Evolutionary conservation across 2,113 vertebrate species (phyloP), one percentile per base, ranked within the genome.

Genomic region (Fukomys damarensis): DNA sequence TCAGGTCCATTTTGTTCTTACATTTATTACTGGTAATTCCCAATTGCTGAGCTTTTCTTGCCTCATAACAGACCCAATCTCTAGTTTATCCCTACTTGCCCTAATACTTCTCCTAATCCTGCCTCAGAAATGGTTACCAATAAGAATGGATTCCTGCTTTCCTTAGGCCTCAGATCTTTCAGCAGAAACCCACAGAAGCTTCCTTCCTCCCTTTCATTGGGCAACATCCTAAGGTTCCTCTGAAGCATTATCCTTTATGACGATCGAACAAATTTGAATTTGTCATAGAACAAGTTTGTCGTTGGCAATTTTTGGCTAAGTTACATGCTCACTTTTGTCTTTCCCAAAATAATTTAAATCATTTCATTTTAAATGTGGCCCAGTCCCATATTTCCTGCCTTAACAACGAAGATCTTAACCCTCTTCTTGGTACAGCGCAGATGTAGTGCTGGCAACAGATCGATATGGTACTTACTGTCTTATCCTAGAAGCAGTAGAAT

Each of bases 271-370:
- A 65, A 95, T 96, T 22, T 54, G 63, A 92, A 38, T 80, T 49
- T 72, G 54, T 85, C n/a, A 89, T 52, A 89, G 32, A 82, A 58
- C 16, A 86, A 79, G 5, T 24, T 65, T 92, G 49, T 90, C 63
- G 61, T 89, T 91, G 41, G 56, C 90, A 68, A 12, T 87, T 89
- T 94, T 59, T 94, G 77, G n/a, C 14, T 77, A 81, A 92, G 74
- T 76, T 32, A 82, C 74, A 86, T 43, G 86, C 61, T 88, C 24
- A 65, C 66, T 56, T 87, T 79, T 68, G 90, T 22, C 46, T 87
- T 93, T n/a, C n/a, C 66, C 11, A 6, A 90, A 72, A 82, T 92
- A 19, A 86, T 68, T 83, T 92, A 63, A 74, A 26, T 6, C 35
- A 54, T 77, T 89, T 81, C 28, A 43, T 79, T 93, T 94, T 54